Base-by-base conservation (phyloP, 1,140 invertebrate genomes). In the Papilio dardanus region DNA sequence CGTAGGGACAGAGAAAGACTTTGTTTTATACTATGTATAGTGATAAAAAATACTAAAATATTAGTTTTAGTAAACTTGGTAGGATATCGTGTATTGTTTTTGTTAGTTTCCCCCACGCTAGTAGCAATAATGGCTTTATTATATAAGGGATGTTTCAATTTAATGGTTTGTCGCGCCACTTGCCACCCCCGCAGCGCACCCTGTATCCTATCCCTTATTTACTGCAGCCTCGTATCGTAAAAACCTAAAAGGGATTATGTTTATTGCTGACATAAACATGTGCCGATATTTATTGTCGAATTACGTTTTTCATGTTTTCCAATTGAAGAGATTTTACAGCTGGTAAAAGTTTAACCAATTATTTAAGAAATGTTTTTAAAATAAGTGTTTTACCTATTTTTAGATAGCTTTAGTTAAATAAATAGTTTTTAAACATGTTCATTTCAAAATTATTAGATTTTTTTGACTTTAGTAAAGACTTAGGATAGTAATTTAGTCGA, bases 261-360 rank as follows among this genome's bases (percentile, higher is more conserved):
- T 69, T 69, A 69, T 69, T 14, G 67, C 67, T 40, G 67, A 40
- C 31, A 69, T 69, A 21, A 69, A 69, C 67, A 69, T 40, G 67
- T 69, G 67, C 35, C 33, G 33, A 69, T 69, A 14, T 33, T 31
- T 40, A 42, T 69, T 40, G 67, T 10, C 35, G 33, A 24, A 40
- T 69, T 69, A 66, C 65, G n/a, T 66, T 66, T 35, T 66, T 66
- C 30, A 31, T 66, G 31, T 66, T 66, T 66, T 33, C 30, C 16
- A 66, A 66, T 62, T 14, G 24, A 62, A 62, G 24, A 62, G 54
- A 62, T 62, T 62, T 58, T 62, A 28, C 8, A 62, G 5, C 30
- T 62, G 50, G 46, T 8, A n/a, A n/a, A 24, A 54, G 19, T 54
- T 28, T 54, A 19, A 46, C 35, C 8, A 37, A 14, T 37, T 37